Conservation (phyloP, 2,113 vertebrate species). For the Halcyon senegalensis region DNA sequence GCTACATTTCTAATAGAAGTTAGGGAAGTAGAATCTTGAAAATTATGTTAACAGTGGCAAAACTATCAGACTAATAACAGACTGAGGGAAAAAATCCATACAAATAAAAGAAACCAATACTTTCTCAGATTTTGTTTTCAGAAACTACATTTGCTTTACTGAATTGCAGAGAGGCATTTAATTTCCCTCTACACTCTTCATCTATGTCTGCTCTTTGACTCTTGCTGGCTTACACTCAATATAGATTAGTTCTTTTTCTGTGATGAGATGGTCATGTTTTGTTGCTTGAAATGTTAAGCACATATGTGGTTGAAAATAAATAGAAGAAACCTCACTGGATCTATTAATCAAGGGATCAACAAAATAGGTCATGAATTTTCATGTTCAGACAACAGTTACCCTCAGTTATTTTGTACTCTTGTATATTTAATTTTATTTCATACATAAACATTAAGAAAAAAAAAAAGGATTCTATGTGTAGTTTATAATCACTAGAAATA, state of each 20-base stretch:
- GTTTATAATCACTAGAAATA: not conserved
- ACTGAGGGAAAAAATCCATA: not conserved
- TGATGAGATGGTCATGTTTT: not conserved
- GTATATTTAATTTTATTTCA: no score
- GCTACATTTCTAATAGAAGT: constrained; percentile 12
- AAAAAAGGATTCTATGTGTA: not conserved
- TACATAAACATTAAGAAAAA: no score
- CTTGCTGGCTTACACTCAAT: not conserved
- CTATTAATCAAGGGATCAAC: not conserved
- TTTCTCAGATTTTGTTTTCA: not conserved
- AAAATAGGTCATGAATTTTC: not conserved
- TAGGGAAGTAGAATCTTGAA: not conserved
- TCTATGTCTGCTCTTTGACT: not conserved
- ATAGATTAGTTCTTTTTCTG: not conserved
- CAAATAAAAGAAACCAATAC: not conserved
- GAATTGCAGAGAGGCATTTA: not conserved
- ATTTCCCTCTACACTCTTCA: not conserved
- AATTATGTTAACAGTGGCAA: not conserved
- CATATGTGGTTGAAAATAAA: not conserved
- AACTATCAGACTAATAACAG: not conserved
- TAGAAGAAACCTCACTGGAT: not conserved
- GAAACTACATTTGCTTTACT: not conserved
- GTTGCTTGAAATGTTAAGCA: not conserved
- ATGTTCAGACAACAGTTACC: not conserved
- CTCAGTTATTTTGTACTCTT: no score